Conservation (phyloP, 2,888 invertebrate genomes). For the Beris chalybata region DNA sequence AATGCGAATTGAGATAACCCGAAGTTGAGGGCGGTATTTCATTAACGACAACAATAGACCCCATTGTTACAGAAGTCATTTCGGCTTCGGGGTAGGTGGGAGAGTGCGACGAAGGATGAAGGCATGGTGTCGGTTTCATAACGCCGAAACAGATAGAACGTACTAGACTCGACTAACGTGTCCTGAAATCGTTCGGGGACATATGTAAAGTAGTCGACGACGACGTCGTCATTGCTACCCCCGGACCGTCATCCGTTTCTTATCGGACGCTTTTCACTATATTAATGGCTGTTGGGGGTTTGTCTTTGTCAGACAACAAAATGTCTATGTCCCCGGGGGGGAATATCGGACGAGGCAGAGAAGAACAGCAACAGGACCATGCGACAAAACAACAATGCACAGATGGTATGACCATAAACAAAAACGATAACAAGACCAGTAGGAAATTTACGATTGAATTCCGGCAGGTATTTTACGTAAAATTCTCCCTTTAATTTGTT, state of each 20-base stretch:
- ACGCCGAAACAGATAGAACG: conserved; percentile 15
- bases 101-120: conserved; percentile 6
- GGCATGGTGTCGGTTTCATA: conserved; percentile 25
- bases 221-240: neutral
- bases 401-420: conserved; percentile 28
- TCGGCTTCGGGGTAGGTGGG: conserved; percentile 3
- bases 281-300: conserved; percentile 23
- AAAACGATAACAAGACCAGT: conserved; percentile 28
- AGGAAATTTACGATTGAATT: conserved; percentile 29
- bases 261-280: conserved; percentile 9
- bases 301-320: conserved; percentile 17
- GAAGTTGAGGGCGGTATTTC: conserved; percentile 30
- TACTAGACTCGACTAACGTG: conserved; percentile 17
- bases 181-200: conserved; percentile 24
- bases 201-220: conserved; percentile 22
- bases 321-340: conserved; percentile 13
- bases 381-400: conserved; percentile 29
- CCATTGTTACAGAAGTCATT: conserved; percentile 29
- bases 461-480: conserved; percentile 26
- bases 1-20: conserved; percentile 27
- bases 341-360: conserved; percentile 16
- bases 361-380: conserved; percentile 16
- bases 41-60: conserved; percentile 26
- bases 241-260: neutral
- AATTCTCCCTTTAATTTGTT: conserved; percentile 26